phyloP scores from a whole-genome alignment of 2,888 invertebrate genomes.

The Eurois occulta region DNA sequence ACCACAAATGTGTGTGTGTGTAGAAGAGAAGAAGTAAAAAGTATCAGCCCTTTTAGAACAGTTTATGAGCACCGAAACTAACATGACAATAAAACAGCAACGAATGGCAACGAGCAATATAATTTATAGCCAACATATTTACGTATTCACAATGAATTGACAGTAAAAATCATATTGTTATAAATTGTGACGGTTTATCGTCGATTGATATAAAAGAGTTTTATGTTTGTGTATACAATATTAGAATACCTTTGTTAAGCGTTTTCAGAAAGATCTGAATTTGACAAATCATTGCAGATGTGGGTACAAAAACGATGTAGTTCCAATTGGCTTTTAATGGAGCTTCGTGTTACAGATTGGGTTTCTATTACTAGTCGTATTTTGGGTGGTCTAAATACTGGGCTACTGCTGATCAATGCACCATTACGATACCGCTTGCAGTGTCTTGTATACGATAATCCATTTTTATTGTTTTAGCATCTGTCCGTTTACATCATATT shows the following conservation, averaged over 20 bases:
- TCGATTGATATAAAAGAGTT: slow-evolving; percentile 52
- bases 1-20: slow-evolving; percentile 56
- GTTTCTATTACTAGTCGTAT: neutral
- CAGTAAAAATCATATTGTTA: slow-evolving; percentile 59
- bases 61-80: slow-evolving; percentile 54
- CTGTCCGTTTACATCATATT: neutral
- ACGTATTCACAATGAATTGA: slow-evolving; percentile 40
- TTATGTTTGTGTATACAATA: slow-evolving; percentile 37
- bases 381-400: neutral
- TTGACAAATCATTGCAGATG: slow-evolving; percentile 32
- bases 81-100: slow-evolving; percentile 44
- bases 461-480: neutral
- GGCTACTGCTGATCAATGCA: neutral
- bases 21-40: slow-evolving; percentile 28
- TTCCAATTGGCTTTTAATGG: neutral
- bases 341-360: slow-evolving; percentile 7
- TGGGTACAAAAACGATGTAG: slow-evolving; percentile 1
- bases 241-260: neutral
- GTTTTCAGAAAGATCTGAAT: slow-evolving; percentile 12
- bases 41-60: slow-evolving; percentile 42
- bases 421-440: neutral
- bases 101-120: slow-evolving; percentile 37
- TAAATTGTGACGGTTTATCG: slow-evolving; percentile 46
- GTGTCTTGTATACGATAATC: too few species aligned
- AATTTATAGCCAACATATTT: slow-evolving; percentile 52